Percentiles rank a stretch among this genome's conserved stretches.
These are phyloP conservation scores for Rapana venosa DNA, from an alignment of 2,888 invertebrate species.

Conservation along the genomic window DNA sequence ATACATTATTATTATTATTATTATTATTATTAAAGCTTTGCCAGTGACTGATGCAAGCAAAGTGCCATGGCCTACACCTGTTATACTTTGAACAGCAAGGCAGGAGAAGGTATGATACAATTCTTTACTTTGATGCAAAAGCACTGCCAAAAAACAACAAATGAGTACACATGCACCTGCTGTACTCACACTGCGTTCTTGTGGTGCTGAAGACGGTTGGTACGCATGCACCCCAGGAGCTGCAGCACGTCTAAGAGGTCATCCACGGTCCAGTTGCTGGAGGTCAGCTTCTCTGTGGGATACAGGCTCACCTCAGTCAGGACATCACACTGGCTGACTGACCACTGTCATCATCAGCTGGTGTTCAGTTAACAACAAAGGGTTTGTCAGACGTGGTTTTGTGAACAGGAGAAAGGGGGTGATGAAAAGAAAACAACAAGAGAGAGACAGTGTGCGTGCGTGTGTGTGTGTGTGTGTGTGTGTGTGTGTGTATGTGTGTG, in stretches of 20 bases:
- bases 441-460: not conserved
- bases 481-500: not conserved
- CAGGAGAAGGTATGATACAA: too few relatives aligned
- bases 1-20: too few relatives aligned
- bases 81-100: not conserved
- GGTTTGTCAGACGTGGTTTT: not conserved
- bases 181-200: slow-evolving; percentile 63
- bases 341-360: too few relatives aligned
- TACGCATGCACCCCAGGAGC: slow-evolving; percentile 72
- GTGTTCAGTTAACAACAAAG: too few relatives aligned
- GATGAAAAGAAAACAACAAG: not conserved
- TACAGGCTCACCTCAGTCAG: not conserved
- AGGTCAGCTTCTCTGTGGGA: slow-evolving; percentile 57
- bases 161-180: not conserved
- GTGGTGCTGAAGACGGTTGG: slow-evolving; percentile 72
- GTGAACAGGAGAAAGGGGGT: not conserved
- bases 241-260: slow-evolving; percentile 72
- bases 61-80: not conserved
- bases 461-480: not conserved
- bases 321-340: too few relatives aligned
- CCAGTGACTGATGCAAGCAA: not conserved
- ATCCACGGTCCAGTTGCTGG: slow-evolving; percentile 66
- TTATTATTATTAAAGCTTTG: too few relatives aligned
- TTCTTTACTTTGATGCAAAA: too few relatives aligned
- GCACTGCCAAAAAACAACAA: too few relatives aligned